Evolutionary conservation across 2,888 invertebrate species (phyloP).

Genomic region (Malthinus seriepunctatus): DNA sequence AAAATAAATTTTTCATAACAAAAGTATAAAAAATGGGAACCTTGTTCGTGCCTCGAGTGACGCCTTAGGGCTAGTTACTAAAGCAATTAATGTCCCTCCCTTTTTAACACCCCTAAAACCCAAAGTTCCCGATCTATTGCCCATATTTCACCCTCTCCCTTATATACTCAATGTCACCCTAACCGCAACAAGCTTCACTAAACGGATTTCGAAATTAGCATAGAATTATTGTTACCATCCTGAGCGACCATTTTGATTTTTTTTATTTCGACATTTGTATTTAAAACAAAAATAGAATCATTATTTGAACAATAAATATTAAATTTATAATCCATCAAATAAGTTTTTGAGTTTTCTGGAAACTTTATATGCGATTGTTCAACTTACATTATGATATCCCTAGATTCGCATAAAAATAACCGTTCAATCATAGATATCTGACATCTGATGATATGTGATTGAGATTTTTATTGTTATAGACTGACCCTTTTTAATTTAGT

Average conservation of each 20-base stretch:
- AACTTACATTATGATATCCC: constrained; percentile 23
- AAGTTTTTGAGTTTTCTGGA: constrained; percentile 23
- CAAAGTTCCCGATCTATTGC: constrained; percentile 22
- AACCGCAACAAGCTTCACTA: constrained; percentile 32
- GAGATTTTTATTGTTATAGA: constrained; percentile 25
- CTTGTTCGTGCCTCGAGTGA: constrained; percentile 19
- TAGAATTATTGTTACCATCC: constrained; percentile 20
- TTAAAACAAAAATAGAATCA: constrained; percentile 5
- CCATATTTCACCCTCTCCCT: constrained; percentile 33
- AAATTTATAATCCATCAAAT: constrained; percentile 29
- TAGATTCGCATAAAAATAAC: constrained; percentile 19
- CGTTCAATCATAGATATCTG: constrained; percentile 29
- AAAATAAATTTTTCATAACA: constrained; percentile 5
- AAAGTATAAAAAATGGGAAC: constrained; percentile 18
- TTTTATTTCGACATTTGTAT: not conserved
- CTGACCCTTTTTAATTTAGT: constrained; percentile 13
- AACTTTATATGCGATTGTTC: constrained; percentile 26
- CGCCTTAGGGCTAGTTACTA: constrained; percentile 34
- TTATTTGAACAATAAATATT: constrained; percentile 20
- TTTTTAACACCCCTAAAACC: constrained; percentile 34
- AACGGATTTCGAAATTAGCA: constrained; percentile 30
- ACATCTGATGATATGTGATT: constrained; percentile 24
- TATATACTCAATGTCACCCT: constrained; percentile 27
- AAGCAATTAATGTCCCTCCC: constrained; percentile 39
- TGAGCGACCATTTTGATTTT: not conserved